Evolutionary conservation across 1,140 invertebrate species (phyloP), one percentile per base, ranked within the genome.

Genomic region (Caenorhabditis inopinata): DNA sequence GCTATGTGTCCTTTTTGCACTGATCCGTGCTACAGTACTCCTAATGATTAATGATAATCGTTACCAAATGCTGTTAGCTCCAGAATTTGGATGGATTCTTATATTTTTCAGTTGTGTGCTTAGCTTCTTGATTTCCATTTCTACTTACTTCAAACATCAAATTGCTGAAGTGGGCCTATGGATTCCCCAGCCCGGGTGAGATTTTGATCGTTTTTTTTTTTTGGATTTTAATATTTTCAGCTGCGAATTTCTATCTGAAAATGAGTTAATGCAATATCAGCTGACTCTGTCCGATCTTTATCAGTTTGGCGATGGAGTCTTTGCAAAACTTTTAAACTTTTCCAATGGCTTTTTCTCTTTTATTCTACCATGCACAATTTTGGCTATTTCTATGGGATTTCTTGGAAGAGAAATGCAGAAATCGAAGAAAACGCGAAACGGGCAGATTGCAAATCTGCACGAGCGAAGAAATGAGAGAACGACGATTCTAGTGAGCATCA

Each of bases 261-360:
- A n/a, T 18, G 32, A 68, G 38, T 21, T 68, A 11, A 38, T 18
- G 9, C 16, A 68, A 42, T 68, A 68, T 21, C 14, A 42, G 9
- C n/a, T 68, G 12, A 11, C 38, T 14, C 1, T n/a, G 0, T 68
- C 58, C 23, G 29, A 38, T 21, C 12, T 68, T 0, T 68, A 68
- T n/a, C 35, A 29, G 23, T 68, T 68, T 68, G 58, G 58, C 35
- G 38, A 68, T 68, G 58, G 58, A 38, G n/a, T 68, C 1, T 68
- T 68, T 21, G 32, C 58, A 12, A 21, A 16, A 7, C 18, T 68
- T 21, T 68, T 68, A 21, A 21, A 21, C 32, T 18, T 68, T n/a
- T 68, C 58, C 4, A 68, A 68, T 68, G 58, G 58, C 35, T 38
- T 68, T 21, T 68, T 68, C n/a, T 18, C 58, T 4, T 25, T 29